Evolutionary conservation across 2,797 vertebrate species (phyloP).

Genomic region (Thunnus albacares): DNA sequence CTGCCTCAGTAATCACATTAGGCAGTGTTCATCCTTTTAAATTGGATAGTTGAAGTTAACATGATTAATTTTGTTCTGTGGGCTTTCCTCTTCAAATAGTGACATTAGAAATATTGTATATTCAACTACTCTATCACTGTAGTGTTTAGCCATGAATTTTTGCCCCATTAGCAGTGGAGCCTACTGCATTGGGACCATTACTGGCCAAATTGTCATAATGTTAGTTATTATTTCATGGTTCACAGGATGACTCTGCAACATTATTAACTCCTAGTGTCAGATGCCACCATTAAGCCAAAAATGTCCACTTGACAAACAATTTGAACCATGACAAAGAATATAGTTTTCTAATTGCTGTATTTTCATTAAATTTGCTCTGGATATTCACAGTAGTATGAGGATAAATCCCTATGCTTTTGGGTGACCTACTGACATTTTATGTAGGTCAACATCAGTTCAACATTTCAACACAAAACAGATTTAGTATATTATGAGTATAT

Average conservation of each 20-base stretch:
- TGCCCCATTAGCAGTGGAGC: neutral
- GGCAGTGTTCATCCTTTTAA: slow-evolving; percentile 26
- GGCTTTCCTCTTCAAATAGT: slow-evolving; percentile 26
- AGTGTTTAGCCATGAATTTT: slow-evolving; percentile 3
- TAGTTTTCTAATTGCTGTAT: neutral
- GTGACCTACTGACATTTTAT: neutral
- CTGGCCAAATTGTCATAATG: neutral
- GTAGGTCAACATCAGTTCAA: neutral
- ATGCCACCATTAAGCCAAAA: slow-evolving; percentile 16
- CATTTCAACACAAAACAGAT: neutral
- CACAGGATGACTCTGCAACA: slow-evolving; percentile 1
- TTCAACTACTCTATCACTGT: slow-evolving; percentile 3
- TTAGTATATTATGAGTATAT: neutral
- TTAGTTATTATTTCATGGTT: neutral
- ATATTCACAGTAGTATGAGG: neutral
- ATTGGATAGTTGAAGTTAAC: slow-evolving; percentile 26
- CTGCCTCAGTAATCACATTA: slow-evolving; percentile 29
- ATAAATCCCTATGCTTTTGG: neutral
- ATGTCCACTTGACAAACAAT: neutral
- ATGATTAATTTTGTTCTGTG: slow-evolving; percentile 34
- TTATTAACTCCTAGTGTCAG: neutral
- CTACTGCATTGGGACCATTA: slow-evolving; percentile 9
- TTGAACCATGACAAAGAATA: neutral
- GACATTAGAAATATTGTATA: neutral
- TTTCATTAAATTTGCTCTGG: neutral